Evolutionary conservation across 2,113 vertebrate genomes (phyloP).

Genomic region (Strigops habroptila): DNA sequence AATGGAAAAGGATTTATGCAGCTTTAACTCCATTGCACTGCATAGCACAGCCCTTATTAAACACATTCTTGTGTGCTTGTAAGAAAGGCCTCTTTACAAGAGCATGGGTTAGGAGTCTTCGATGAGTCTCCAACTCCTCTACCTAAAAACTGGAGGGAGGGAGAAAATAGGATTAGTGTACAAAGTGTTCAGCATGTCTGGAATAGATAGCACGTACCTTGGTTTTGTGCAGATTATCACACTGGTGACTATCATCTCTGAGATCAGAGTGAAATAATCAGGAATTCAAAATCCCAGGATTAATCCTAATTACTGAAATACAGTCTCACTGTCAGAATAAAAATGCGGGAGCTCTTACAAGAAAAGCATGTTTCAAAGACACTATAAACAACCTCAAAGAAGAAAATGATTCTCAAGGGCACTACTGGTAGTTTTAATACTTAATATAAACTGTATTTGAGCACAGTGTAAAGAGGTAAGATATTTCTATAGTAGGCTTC

Average conservation of each 20-base stretch:
- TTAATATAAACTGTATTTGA: background rate
- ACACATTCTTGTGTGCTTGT: background rate
- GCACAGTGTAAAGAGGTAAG: background rate
- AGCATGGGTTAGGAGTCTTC: background rate
- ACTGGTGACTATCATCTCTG: background rate
- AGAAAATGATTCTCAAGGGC: background rate
- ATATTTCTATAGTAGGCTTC: background rate
- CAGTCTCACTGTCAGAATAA: background rate
- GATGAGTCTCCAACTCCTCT: background rate
- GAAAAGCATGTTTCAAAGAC: background rate
- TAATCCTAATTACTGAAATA: slow-evolving; percentile 15
- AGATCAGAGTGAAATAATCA: slow-evolving; percentile 19
- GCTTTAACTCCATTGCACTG: background rate
- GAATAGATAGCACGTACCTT: background rate
- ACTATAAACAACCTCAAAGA: background rate
- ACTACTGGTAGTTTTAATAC: background rate
- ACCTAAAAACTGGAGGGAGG: background rate
- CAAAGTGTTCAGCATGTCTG: background rate
- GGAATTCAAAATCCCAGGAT: background rate
- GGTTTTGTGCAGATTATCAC: background rate
- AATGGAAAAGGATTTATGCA: slow-evolving; percentile 8
- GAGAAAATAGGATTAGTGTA: background rate
- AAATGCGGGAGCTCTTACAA: background rate
- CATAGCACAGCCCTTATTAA: background rate
- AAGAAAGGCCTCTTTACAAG: background rate